These are phyloP conservation scores for Drosophila ohnishii DNA, from an alignment of 1,140 invertebrate species.

Conservation along the genomic window DNA sequence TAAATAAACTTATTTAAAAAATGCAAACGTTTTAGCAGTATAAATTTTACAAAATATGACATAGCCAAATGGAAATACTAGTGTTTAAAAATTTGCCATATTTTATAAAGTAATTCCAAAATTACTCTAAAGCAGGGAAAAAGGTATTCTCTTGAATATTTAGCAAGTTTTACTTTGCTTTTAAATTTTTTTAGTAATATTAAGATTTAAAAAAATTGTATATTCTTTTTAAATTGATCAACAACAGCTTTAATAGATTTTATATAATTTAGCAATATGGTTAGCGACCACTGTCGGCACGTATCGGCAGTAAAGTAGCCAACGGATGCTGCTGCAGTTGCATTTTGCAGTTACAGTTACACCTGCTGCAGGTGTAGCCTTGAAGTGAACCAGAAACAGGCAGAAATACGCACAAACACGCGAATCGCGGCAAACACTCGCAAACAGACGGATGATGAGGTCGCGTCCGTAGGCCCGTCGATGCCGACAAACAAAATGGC, in stretches of 20 bases:
- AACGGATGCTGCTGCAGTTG: slow-evolving; percentile 32
- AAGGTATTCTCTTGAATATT: not conserved
- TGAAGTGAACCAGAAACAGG: slow-evolving; percentile 37
- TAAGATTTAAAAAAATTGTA: too few species aligned
- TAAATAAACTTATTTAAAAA: not conserved
- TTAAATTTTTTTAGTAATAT: too few species aligned
- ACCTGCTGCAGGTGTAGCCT: slow-evolving; percentile 65
- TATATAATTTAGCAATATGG: not conserved
- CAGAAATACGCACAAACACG: slow-evolving; percentile 14
- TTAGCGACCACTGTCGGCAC: slow-evolving; percentile 12
- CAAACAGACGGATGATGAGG: slow-evolving; percentile 4
- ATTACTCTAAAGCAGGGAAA: not conserved
- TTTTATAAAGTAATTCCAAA: not conserved
- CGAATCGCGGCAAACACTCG: slow-evolving; percentile 9
- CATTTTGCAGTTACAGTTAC: slow-evolving; percentile 28
- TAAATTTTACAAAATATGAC: too few species aligned
- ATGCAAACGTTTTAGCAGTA: not conserved
- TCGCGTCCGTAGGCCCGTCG: slow-evolving; percentile 19
- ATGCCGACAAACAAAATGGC: slow-evolving; percentile 38
- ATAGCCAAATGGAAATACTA: too few species aligned
- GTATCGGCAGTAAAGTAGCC: slow-evolving; percentile 36
- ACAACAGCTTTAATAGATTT: not conserved
- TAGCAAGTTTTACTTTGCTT: too few species aligned
- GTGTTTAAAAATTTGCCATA: not conserved
- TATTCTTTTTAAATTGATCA: too few species aligned